Percentiles rank a stretch among this genome's conserved stretches.
phyloP scores from a whole-genome alignment of 2,113 vertebrate genomes.

The Neogobius melanostomus region DNA sequence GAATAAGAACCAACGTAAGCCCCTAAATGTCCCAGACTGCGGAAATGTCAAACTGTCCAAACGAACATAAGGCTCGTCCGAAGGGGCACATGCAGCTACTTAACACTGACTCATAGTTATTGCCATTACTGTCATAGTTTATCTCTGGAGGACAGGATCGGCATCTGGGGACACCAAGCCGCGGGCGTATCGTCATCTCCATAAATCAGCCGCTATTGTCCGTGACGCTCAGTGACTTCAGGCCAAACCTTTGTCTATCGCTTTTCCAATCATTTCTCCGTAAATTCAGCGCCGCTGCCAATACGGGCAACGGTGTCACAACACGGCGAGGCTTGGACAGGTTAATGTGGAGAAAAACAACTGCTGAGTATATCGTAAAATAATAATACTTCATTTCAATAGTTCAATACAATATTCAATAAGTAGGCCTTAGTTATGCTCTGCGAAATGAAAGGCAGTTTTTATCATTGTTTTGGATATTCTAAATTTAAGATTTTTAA shows the following conservation, averaged over 20 bases:
- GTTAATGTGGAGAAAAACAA: slow-evolving; percentile 41
- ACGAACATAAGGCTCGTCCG: too few relatives aligned
- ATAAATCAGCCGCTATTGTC: slow-evolving; percentile 28
- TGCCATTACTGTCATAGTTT: slow-evolving; percentile 8
- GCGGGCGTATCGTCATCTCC: slow-evolving; percentile 27
- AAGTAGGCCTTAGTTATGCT: too few relatives aligned
- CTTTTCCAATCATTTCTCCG: slow-evolving; percentile 35
- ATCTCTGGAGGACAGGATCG: not conserved
- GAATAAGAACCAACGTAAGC: too few relatives aligned
- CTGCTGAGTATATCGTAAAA: not conserved
- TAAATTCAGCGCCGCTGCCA: slow-evolving; percentile 44
- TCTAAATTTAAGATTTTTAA: too few relatives aligned
- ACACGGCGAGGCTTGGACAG: slow-evolving; percentile 1
- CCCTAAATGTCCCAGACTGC: too few relatives aligned
- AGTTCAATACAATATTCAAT: too few relatives aligned
- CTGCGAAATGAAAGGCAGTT: too few relatives aligned
- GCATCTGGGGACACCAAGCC: too few relatives aligned
- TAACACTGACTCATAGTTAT: not conserved
- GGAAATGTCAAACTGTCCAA: too few relatives aligned
- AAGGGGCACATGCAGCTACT: too few relatives aligned
- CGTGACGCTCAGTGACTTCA: slow-evolving; percentile 19
- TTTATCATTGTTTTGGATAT: too few relatives aligned
- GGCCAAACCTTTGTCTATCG: slow-evolving; percentile 40
- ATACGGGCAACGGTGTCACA: slow-evolving; percentile 21
- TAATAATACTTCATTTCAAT: too few relatives aligned